Conservation (phyloP, 37 sponge, comb jelly and placozoan genomes). For the Aphrocallistes beatrix region DNA sequence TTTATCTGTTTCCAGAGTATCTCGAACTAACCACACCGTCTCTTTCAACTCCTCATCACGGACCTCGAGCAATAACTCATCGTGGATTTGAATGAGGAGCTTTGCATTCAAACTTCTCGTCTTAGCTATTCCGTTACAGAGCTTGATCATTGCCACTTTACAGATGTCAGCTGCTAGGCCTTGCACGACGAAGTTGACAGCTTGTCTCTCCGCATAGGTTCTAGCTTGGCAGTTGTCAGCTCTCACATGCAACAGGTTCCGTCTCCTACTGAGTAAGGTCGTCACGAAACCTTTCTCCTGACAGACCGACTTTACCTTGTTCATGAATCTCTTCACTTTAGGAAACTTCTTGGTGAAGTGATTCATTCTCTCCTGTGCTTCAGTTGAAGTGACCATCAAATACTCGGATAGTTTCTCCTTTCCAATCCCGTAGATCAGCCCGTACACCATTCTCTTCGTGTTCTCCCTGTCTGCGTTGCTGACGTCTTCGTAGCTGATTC, state of each 20-base stretch:
- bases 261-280: conserved; percentile 36
- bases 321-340: conserved; percentile 36
- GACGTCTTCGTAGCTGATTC: conserved; percentile 23
- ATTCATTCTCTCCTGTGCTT: conserved; percentile 44
- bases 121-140: not conserved
- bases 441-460: conserved; percentile 70
- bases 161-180: conserved; percentile 73
- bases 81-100: conserved; percentile 69
- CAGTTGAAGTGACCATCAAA: conserved; percentile 21
- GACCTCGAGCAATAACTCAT: conserved; percentile 71
- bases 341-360: conserved; percentile 48
- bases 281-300: conserved; percentile 30
- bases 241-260: conserved; percentile 38
- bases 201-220: conserved; percentile 53
- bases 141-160: conserved; percentile 53
- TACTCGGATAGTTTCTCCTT: conserved; percentile 58
- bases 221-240: conserved; percentile 26
- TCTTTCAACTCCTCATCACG: conserved; percentile 31
- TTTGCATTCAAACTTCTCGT: not conserved
- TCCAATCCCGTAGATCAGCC: conserved; percentile 75
- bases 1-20: not conserved
- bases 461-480: conserved; percentile 45
- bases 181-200: conserved; percentile 72
- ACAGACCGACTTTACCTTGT: conserved; percentile 20
- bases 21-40: conserved; percentile 24